These are phyloP conservation scores for Anser cygnoides DNA, from an alignment of 2,113 vertebrate species.

Conservation along the genomic window DNA sequence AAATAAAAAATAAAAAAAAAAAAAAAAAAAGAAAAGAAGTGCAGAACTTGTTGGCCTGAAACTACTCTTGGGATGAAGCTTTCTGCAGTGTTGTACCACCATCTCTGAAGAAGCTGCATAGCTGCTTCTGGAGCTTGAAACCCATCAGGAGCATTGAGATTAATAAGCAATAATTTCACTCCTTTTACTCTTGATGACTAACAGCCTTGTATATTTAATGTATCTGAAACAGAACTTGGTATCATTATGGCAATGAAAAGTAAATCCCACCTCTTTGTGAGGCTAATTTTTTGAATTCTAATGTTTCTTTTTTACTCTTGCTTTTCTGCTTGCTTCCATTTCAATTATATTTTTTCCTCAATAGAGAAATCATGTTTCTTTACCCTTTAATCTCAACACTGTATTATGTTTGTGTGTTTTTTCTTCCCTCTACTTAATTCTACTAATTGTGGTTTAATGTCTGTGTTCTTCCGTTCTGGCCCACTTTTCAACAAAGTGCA, in stretches of 20 bases:
- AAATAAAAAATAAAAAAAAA: background rate
- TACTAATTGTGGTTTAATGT: background rate
- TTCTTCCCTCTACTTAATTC: background rate
- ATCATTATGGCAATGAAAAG: conserved; percentile 29
- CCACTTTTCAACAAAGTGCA: conserved; percentile 46
- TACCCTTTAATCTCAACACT: background rate
- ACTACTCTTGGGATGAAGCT: background rate
- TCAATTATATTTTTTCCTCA: background rate
- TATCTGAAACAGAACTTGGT: conserved; percentile 62
- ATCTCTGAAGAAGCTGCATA: conserved; percentile 28
- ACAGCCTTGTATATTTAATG: conserved; percentile 24
- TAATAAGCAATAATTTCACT: conserved; percentile 62
- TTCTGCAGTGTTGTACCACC: background rate
- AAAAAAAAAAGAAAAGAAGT: background rate
- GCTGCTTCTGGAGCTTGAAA: conserved; percentile 21
- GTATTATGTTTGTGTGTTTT: background rate
- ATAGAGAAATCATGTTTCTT: background rate
- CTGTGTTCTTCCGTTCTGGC: conserved; percentile 22
- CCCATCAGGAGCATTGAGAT: conserved; percentile 35
- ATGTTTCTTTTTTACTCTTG: background rate
- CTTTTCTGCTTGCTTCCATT: background rate
- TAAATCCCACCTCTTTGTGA: conserved; percentile 21
- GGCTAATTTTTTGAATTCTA: conserved; percentile 25
- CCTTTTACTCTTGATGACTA: conserved; percentile 60
- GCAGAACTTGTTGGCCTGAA: conserved; percentile 2